Evolutionary conservation across 1,140 invertebrate genomes (phyloP).

Genomic region (Rhynchophorus ferrugineus): DNA sequence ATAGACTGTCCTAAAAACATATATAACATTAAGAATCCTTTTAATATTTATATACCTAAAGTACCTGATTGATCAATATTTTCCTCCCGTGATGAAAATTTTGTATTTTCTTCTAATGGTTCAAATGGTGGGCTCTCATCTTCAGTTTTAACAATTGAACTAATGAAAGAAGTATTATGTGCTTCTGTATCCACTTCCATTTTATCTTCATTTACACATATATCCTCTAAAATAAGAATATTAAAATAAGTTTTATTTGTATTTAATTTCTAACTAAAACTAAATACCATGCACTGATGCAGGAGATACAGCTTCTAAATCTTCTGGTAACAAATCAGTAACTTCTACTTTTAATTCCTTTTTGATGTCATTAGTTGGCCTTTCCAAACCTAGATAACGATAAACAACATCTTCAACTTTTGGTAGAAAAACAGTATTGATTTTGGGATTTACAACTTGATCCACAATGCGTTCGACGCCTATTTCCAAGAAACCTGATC

Average conservation of each 20-base stretch:
- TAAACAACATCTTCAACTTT: slow-evolving; percentile 87
- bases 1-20: no score
- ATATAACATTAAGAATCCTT: no score
- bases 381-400: slow-evolving; percentile 74
- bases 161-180: slow-evolving; percentile 18
- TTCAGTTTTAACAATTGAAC: slow-evolving; percentile 46
- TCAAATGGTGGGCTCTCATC: slow-evolving; percentile 63
- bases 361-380: slow-evolving; percentile 42
- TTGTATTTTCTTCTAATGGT: slow-evolving; percentile 45
- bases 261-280: neutral
- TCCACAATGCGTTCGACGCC: slow-evolving; percentile 91
- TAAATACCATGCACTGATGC: slow-evolving; percentile 56
- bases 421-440: slow-evolving; percentile 76
- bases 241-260: no score
- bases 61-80: no score
- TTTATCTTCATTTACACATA: slow-evolving; percentile 12
- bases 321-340: slow-evolving; percentile 58
- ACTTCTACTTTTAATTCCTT: slow-evolving; percentile 38
- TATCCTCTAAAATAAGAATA: no score
- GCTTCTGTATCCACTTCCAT: slow-evolving; percentile 14
- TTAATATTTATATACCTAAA: no score
- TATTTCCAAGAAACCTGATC: slow-evolving; percentile 70
- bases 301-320: slow-evolving; percentile 70
- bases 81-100: slow-evolving; percentile 28
- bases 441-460: slow-evolving; percentile 91